Evolutionary conservation across 2,888 invertebrate genomes (phyloP).

Genomic region (Hermaeophaga mercurialis): DNA sequence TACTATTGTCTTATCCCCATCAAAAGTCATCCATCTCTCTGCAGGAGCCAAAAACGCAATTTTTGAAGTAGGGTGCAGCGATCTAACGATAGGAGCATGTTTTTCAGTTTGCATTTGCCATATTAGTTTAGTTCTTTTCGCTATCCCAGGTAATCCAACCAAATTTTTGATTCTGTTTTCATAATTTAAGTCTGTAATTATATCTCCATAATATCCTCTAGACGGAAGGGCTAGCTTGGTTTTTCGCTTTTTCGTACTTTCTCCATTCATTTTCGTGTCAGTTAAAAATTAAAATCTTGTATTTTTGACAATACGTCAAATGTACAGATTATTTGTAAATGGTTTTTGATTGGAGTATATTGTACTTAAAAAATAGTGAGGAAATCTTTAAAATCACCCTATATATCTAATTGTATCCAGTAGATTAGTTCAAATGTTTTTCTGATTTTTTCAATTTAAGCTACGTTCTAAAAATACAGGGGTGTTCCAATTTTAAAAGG

Average conservation of each 20-base stretch:
- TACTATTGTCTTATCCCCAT: slow-evolving; percentile 67
- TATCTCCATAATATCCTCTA: slow-evolving; percentile 68
- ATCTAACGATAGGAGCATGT: slow-evolving; percentile 61
- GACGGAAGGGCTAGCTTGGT: slow-evolving; percentile 20
- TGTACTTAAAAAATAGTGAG: too few relatives aligned
- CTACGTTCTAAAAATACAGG: too few relatives aligned
- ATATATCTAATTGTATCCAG: too few relatives aligned
- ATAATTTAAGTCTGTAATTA: slow-evolving; percentile 61
- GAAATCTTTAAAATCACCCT: too few relatives aligned
- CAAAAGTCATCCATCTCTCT: slow-evolving; percentile 68
- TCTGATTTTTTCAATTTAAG: too few relatives aligned
- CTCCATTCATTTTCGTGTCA: not conserved
- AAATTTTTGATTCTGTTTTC: slow-evolving; percentile 50
- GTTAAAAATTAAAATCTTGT: too few relatives aligned
- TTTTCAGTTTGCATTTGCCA: slow-evolving; percentile 66
- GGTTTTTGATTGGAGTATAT: too few relatives aligned
- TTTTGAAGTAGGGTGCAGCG: slow-evolving; percentile 59
- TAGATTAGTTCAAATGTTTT: too few relatives aligned
- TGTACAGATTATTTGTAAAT: too few relatives aligned
- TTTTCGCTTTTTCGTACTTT: slow-evolving; percentile 5
- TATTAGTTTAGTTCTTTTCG: slow-evolving; percentile 56
- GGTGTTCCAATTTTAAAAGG: too few relatives aligned
- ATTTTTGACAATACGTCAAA: not conserved
- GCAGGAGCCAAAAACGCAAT: slow-evolving; percentile 63
- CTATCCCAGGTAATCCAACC: slow-evolving; percentile 50